Conservation (phyloP, 2,888 invertebrate genomes). For the Dorcus parallelipipedus region DNA sequence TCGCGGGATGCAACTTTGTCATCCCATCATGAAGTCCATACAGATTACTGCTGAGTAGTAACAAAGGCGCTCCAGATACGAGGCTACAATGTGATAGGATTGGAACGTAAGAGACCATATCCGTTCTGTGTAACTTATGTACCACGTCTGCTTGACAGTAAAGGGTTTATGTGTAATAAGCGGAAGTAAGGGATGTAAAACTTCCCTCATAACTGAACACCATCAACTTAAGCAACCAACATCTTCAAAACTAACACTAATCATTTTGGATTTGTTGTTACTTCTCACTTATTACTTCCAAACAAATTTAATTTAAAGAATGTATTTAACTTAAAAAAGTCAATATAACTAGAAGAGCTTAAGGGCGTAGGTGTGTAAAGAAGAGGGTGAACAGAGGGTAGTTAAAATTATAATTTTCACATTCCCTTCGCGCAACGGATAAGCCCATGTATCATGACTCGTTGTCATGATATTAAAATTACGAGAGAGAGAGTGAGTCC, state of each 20-base stretch:
- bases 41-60: conserved; percentile 12
- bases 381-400: background rate
- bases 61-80: conserved; percentile 15
- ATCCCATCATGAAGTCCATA: conserved; percentile 16
- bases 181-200: background rate
- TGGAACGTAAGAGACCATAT: conserved; percentile 7
- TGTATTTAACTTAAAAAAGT: too few species aligned
- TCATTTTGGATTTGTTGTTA: too few species aligned
- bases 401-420: conserved; percentile 12
- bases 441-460: conserved; percentile 9
- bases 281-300: too few species aligned
- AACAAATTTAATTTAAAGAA: too few species aligned
- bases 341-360: too few species aligned
- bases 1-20: conserved; percentile 17
- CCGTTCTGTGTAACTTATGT: background rate
- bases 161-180: background rate
- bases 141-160: background rate
- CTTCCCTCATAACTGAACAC: too few species aligned
- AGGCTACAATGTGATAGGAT: conserved; percentile 13
- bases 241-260: too few species aligned
- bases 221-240: too few species aligned
- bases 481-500: conserved; percentile 1
- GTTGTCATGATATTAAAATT: conserved; percentile 23
- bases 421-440: conserved; percentile 4
- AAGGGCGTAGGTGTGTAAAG: background rate